Percentiles rank a stretch among this genome's conserved stretches.
phyloP scores from a whole-genome alignment of 1,140 invertebrate species.

The Reticulitermes speratus region DNA sequence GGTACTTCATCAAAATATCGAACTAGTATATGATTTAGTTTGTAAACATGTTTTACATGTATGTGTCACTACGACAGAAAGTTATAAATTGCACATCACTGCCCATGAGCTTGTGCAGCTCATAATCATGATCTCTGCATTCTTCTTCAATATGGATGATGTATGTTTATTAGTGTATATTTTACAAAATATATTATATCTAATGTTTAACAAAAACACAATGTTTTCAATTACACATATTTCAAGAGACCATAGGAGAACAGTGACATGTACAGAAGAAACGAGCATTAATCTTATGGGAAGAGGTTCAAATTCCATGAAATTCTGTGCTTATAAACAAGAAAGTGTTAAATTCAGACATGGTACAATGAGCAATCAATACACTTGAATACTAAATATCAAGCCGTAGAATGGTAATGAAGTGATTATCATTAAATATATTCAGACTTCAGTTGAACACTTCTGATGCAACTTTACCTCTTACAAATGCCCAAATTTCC shows the following conservation, averaged over 20 bases:
- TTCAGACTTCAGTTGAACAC: too few relatives aligned
- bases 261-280: not conserved
- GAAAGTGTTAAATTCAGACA: too few relatives aligned
- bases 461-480: too few relatives aligned
- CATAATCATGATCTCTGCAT: not conserved
- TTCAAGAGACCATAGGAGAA: not conserved
- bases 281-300: not conserved
- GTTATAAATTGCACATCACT: not conserved
- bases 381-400: too few relatives aligned
- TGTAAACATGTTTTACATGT: not conserved
- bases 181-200: conserved; percentile 3
- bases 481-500: too few relatives aligned
- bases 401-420: too few relatives aligned
- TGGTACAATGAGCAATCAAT: too few relatives aligned
- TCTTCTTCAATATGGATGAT: not conserved
- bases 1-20: not conserved
- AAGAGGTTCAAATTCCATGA: too few relatives aligned
- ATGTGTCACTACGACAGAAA: not conserved
- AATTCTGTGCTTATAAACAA: too few relatives aligned
- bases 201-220: not conserved
- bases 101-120: not conserved
- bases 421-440: too few relatives aligned
- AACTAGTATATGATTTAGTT: not conserved
- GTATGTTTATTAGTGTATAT: not conserved
- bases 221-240: not conserved